Evolutionary conservation across 2,797 vertebrate genomes (phyloP), one percentile per base, ranked within the genome.

Genomic region (Eospalax fontanierii): DNA sequence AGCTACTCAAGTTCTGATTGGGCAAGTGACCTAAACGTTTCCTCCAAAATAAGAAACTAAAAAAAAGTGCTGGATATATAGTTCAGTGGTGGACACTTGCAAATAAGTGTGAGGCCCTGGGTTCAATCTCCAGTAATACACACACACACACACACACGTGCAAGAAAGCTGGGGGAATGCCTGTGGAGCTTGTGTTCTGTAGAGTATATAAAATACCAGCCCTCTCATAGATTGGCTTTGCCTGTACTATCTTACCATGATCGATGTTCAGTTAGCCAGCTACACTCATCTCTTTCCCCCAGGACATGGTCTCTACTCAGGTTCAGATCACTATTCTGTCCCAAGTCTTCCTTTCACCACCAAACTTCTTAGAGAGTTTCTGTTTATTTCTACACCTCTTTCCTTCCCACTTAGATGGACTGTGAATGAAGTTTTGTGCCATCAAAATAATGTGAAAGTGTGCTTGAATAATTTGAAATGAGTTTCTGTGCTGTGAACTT

Each of bases 361-460:
- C n/a, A 87, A 65, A 80, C 19, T 35, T 93, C 71, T 86, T 79
- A 90, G 35, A 50, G 91, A 61, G 35, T 43, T 71, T 71, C 7
- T 73, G 24, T 57, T 81, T 43, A 82, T 78, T 92, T 83, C 40
- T 59, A 54, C 1, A 74, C n/a, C 70, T 81, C 68, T 90, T 94
- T 85, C 26, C 28, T 75, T 88, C 35, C 35, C 54, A 33, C 66
- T 92, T 82, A 80, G 38, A 78, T 35, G 24, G 61, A 30, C 73
- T 79, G 75, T 30, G 19, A 82, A 2, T 19, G 59, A 79, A 46
- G 71, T 80, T 46, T 40, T 80, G 10, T 63, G 54, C 81, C 46
- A 14, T 66, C 71, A 75, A 12, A 74, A 61, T n/a, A 88, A 50
- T 9, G 38, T 30, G 28, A 71, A 88, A 85, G 43, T 79, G 7